phyloP scores from a whole-genome alignment of 1,140 invertebrate species.

The Heliconius melpomene region DNA sequence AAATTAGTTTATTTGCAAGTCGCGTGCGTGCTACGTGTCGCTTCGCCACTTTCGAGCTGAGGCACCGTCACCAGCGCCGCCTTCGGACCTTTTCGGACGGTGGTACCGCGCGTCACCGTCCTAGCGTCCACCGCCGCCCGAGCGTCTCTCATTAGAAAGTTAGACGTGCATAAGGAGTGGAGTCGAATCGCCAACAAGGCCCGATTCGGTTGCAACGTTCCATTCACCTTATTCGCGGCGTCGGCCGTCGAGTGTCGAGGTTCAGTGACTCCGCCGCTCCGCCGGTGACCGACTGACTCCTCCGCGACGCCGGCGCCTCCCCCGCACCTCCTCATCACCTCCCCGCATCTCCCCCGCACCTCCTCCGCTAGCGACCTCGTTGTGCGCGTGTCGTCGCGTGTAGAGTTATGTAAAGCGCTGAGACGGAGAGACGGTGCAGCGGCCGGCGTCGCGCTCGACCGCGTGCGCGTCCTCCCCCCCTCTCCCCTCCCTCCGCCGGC shows the following conservation, averaged over 20 bases:
- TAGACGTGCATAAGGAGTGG: conserved; percentile 61
- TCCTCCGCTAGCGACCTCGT: conserved; percentile 51
- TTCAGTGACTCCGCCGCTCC: conserved; percentile 74
- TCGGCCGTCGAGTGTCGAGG: conserved; percentile 45
- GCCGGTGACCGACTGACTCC: conserved; percentile 67
- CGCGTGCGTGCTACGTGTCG: neutral
- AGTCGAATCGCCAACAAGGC: conserved; percentile 49
- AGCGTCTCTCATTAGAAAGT: conserved; percentile 70
- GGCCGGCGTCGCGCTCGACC: conserved; percentile 71
- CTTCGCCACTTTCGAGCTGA: neutral
- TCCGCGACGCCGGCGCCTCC: conserved; percentile 70
- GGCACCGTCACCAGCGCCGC: neutral
- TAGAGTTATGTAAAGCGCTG: conserved; percentile 73
- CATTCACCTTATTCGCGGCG: conserved; percentile 76
- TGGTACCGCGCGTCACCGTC: neutral
- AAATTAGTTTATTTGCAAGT: neutral
- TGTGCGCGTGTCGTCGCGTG: conserved; percentile 45
- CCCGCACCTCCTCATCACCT: conserved; percentile 57
- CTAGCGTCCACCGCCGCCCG: neutral
- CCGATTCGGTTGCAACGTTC: conserved; percentile 74
- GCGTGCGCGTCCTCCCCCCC: conserved; percentile 54
- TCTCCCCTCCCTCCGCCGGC: conserved; percentile 55
- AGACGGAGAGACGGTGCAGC: conserved; percentile 56
- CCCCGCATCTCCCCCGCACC: conserved; percentile 46
- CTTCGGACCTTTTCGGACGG: no score